A percentile compares a stretch with the other conserved stretches of the same genome.
These are phyloP conservation scores for Metacarcinus magister DNA, from an alignment of 2,888 invertebrate genomes.

Conservation along the genomic window DNA sequence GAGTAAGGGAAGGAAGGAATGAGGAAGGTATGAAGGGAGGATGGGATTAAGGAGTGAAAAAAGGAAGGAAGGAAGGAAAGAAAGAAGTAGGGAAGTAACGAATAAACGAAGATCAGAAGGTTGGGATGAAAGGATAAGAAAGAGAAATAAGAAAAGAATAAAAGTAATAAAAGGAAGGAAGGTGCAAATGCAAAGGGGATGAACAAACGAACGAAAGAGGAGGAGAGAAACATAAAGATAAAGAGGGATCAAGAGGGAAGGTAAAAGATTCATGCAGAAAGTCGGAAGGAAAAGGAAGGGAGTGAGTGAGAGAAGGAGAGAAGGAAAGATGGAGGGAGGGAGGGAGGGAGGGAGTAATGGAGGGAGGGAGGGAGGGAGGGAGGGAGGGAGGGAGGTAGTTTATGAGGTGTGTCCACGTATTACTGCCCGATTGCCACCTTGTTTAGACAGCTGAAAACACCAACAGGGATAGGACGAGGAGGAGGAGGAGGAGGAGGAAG, in stretches of 20 bases:
- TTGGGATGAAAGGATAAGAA: too few relatives aligned
- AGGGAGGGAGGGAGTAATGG: neutral
- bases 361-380: neutral
- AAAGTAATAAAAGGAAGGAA: too few relatives aligned
- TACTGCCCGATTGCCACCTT: neutral
- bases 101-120: too few relatives aligned
- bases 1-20: neutral
- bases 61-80: neutral
- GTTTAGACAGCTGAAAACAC: neutral
- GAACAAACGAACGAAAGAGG: neutral
- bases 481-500: neutral
- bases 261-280: neutral
- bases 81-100: too few relatives aligned
- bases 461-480: neutral
- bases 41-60: too few relatives aligned
- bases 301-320: neutral
- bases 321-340: neutral
- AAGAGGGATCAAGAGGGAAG: neutral
- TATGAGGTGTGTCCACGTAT: neutral
- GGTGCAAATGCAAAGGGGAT: neutral
- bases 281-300: neutral
- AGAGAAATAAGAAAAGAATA: too few relatives aligned
- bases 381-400: neutral
- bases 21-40: too few relatives aligned
- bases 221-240: neutral